Evolutionary conservation across 2,888 invertebrate species (phyloP).

Genomic region (Cheilosia pagana): DNA sequence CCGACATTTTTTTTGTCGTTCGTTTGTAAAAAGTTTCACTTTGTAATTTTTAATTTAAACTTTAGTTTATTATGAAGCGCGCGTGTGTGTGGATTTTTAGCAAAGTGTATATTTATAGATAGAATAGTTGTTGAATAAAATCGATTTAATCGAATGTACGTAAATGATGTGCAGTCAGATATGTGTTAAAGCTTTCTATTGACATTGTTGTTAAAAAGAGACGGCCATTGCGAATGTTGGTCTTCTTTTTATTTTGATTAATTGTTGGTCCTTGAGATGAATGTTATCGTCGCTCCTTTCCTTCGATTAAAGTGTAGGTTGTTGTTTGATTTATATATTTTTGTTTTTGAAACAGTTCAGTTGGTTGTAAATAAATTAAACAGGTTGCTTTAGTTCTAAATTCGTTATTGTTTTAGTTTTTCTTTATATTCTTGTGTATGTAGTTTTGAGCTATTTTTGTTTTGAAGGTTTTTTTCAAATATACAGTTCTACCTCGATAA

Average conservation of each 20-base stretch:
- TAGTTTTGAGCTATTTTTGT: neutral
- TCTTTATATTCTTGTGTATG: constrained; percentile 39
- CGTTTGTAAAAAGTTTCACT: constrained; percentile 29
- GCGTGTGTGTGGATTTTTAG: constrained; percentile 3
- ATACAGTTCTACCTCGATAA: neutral
- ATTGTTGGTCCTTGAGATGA: constrained; percentile 58
- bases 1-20: constrained; percentile 79
- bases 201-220: constrained; percentile 19
- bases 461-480: neutral
- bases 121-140: constrained; percentile 20
- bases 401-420: constrained; percentile 6
- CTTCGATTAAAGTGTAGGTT: neutral
- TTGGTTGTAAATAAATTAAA: neutral
- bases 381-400: neutral
- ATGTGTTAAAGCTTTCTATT: constrained; percentile 71
- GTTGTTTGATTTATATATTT: constrained; percentile 3
- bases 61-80: constrained; percentile 30
- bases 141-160: constrained; percentile 41
- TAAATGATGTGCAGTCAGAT: constrained; percentile 73
- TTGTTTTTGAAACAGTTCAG: neutral
- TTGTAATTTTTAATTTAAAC: constrained; percentile 36
- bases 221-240: neutral
- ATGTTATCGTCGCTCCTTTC: constrained; percentile 2
- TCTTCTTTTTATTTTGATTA: neutral
- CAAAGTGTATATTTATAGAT: constrained; percentile 3